Conservation (phyloP, 2,113 vertebrate genomes). For the Mixornis gularis region DNA sequence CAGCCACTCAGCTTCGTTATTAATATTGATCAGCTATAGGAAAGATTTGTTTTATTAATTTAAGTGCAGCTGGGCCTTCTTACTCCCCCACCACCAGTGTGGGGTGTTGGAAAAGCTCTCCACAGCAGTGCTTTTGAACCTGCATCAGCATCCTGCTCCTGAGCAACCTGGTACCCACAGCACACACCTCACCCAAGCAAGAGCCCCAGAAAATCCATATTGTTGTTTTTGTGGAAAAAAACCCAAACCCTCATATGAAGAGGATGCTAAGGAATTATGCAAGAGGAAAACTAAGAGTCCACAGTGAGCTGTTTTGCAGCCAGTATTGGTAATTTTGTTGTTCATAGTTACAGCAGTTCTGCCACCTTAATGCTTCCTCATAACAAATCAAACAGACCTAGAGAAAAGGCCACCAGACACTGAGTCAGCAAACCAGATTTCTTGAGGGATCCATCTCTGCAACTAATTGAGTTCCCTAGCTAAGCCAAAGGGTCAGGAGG, state of each 20-base stretch:
- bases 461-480: neutral
- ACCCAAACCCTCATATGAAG: neutral
- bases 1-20: slow-evolving; percentile 16
- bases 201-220: neutral
- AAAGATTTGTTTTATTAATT: neutral
- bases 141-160: neutral
- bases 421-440: neutral
- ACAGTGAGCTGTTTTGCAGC: neutral
- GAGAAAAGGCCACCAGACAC: neutral
- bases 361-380: neutral
- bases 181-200: rapidly evolving
- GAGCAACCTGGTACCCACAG: neutral
- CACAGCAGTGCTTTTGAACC: neutral
- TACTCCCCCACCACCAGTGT: neutral
- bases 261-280: neutral
- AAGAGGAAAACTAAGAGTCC: neutral
- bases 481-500: neutral
- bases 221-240: neutral
- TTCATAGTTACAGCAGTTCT: neutral
- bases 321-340: neutral
- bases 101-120: neutral
- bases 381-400: neutral
- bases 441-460: neutral
- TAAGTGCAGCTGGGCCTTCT: neutral
- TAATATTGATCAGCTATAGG: slow-evolving; percentile 43